Evolutionary conservation across 2,113 vertebrate genomes (phyloP).

Genomic region (Platysternon megacephalum): DNA sequence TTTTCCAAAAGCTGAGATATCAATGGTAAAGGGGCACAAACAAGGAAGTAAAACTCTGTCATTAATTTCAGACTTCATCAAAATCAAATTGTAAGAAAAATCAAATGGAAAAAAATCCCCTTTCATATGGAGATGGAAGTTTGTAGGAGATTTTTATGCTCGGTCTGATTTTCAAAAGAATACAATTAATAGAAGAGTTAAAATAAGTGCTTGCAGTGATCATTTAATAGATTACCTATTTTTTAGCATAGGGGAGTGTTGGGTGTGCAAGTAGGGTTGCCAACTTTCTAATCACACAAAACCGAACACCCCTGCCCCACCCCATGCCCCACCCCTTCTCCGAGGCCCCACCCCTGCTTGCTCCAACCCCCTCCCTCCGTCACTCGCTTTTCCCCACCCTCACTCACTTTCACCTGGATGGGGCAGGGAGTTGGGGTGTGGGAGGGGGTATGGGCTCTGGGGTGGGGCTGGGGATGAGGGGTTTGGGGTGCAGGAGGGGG

Average conservation of each 20-base stretch:
- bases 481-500: no score
- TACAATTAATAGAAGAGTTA: background rate
- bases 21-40: background rate
- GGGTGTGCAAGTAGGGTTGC: background rate
- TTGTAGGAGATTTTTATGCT: background rate
- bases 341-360: no score
- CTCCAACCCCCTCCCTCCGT: no score
- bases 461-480: no score
- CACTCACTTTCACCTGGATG: no score
- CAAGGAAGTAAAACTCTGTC: background rate
- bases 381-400: no score
- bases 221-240: background rate
- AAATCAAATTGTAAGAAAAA: background rate
- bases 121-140: background rate
- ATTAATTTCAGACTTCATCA: background rate
- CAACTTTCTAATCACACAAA: no score
- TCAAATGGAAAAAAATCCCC: background rate
- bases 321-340: no score
- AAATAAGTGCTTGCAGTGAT: background rate
- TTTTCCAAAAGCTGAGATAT: background rate
- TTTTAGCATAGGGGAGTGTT: background rate
- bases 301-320: no score
- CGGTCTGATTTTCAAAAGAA: background rate
- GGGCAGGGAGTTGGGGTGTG: no score
- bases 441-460: no score